These are phyloP conservation scores for Onychorhynchus coronatus DNA, from an alignment of 2,113 vertebrate species.

Conservation along the genomic window DNA sequence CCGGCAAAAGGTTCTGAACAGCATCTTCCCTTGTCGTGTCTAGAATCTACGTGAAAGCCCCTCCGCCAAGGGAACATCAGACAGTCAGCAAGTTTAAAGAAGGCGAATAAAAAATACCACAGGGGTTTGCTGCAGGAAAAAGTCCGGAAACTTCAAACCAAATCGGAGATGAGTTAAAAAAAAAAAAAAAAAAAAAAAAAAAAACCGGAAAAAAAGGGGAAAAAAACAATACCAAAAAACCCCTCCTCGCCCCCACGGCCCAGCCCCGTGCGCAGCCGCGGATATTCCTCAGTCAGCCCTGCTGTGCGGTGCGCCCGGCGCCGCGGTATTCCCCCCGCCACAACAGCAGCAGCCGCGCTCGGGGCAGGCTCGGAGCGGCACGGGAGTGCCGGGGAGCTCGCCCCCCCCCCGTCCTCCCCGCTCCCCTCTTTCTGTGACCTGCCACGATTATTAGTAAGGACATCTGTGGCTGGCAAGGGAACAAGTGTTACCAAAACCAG, in stretches of 20 bases:
- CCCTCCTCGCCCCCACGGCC: background rate
- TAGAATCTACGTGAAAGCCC: background rate
- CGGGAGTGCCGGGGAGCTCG: background rate
- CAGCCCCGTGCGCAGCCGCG: background rate
- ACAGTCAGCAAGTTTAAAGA: background rate
- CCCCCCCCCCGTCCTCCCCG: background rate
- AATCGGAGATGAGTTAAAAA: background rate
- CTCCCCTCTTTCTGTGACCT: constrained; percentile 70
- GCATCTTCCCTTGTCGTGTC: background rate
- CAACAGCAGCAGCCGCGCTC: background rate
- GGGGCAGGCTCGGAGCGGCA: background rate
- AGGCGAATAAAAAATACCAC: background rate
- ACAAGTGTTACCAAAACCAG: constrained; percentile 73
- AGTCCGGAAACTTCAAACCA: background rate
- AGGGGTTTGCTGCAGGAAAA: background rate
- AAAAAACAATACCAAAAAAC: background rate
- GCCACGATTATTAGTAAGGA: constrained; percentile 74
- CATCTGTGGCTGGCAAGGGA: constrained; percentile 72
- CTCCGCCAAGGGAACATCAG: background rate
- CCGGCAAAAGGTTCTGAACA: background rate
- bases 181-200: too few relatives aligned
- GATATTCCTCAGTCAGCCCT: background rate
- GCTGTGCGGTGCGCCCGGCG: background rate
- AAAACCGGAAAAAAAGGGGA: too few relatives aligned
- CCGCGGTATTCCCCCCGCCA: background rate